Percentiles rank a stretch among this genome's conserved stretches.
These are phyloP conservation scores for Atractosteus spatula DNA, from an alignment of 2,113 vertebrate species.

Conservation along the genomic window DNA sequence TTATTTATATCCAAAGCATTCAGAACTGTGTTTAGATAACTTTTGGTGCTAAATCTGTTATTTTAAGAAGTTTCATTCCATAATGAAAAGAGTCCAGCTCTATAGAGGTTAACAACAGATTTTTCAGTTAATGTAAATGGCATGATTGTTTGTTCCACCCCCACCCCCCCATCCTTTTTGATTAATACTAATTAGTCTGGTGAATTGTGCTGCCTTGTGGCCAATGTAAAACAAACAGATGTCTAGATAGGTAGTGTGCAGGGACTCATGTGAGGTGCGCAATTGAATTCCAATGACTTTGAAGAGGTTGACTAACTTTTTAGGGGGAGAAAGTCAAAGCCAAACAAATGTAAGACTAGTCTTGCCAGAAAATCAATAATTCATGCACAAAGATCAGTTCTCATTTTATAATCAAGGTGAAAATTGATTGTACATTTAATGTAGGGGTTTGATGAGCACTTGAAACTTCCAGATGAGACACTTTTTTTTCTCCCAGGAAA, in stretches of 20 bases:
- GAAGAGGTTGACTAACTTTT: background rate
- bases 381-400: slow-evolving; percentile 45
- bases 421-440: background rate
- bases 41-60: too few species aligned
- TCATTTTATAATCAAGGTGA: slow-evolving; percentile 38
- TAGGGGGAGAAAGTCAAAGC: background rate
- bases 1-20: too few species aligned
- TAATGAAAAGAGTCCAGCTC: too few species aligned
- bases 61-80: too few species aligned
- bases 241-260: background rate
- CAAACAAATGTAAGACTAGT: slow-evolving; percentile 26
- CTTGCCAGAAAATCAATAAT: slow-evolving; percentile 46
- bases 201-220: background rate
- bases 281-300: background rate
- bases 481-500: background rate
- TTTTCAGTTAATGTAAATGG: background rate
- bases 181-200: background rate
- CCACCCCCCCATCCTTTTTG: background rate
- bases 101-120: background rate
- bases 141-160: background rate
- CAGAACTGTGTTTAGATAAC: too few species aligned
- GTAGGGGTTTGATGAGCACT: background rate
- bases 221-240: background rate
- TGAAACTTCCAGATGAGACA: background rate
- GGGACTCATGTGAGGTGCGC: background rate